Conservation (phyloP, 2,797 vertebrate species). For the Rhyacichthys aspro region DNA sequence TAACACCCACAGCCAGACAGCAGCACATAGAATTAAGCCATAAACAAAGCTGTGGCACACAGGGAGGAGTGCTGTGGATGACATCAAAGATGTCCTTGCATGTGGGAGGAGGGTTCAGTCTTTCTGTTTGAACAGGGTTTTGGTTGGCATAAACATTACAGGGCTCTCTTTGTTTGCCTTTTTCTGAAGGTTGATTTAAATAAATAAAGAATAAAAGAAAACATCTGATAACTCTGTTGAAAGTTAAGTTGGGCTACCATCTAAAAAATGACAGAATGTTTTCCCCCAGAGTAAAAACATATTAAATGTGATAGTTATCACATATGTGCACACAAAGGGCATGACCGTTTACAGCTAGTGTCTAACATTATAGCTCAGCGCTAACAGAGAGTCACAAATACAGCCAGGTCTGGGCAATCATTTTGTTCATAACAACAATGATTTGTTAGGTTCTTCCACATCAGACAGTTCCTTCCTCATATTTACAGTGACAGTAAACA, state of each 20-base stretch:
- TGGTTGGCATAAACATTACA: slow-evolving; percentile 45
- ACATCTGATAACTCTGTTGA: slow-evolving; percentile 23
- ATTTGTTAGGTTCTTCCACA: not conserved
- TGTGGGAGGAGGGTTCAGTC: slow-evolving; percentile 34
- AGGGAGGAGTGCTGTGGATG: slow-evolving; percentile 48
- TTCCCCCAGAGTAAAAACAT: slow-evolving; percentile 23
- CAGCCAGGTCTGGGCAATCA: slow-evolving; percentile 3
- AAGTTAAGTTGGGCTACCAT: slow-evolving; percentile 31
- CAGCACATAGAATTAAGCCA: slow-evolving; percentile 16
- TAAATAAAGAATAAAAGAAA: slow-evolving; percentile 26
- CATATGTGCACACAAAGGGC: not conserved
- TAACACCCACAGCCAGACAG: slow-evolving; percentile 2
- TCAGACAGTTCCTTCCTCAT: slow-evolving; percentile 14
- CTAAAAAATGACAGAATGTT: slow-evolving; percentile 19
- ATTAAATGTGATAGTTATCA: too few species aligned
- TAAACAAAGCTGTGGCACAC: slow-evolving; percentile 41
- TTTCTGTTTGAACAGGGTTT: slow-evolving; percentile 55
- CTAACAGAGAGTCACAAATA: slow-evolving; percentile 38
- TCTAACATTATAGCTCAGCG: slow-evolving; percentile 12
- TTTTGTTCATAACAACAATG: slow-evolving; percentile 11
- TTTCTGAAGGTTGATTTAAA: slow-evolving; percentile 18
- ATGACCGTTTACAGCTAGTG: slow-evolving; percentile 24
- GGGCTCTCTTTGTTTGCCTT: slow-evolving; percentile 53
- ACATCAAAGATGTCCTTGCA: slow-evolving; percentile 55
- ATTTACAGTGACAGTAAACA: not conserved